Conservation (phyloP, 2,888 invertebrate genomes). For the Mamestra brassicae region DNA sequence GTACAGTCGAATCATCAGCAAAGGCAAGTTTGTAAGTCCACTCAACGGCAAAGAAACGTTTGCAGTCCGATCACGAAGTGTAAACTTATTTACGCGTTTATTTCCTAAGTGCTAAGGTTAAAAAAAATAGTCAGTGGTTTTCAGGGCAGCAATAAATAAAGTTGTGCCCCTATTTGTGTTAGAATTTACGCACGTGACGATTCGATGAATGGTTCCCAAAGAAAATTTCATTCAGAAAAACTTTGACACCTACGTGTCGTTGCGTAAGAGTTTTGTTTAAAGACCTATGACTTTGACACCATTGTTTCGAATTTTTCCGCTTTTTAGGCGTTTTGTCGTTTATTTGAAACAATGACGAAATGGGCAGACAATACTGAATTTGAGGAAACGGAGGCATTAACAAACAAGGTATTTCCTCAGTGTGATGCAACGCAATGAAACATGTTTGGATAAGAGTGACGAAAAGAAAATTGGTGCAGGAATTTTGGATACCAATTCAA, state of each 20-base stretch:
- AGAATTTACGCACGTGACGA: slow-evolving; percentile 80
- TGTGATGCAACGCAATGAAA: slow-evolving; percentile 27
- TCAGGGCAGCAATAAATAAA: slow-evolving; percentile 29
- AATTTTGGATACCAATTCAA: neutral
- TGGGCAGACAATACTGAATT: slow-evolving; percentile 47
- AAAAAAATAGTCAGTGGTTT: slow-evolving; percentile 41
- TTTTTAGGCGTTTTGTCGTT: slow-evolving; percentile 49
- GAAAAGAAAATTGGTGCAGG: slow-evolving; percentile 19
- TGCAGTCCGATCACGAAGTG: slow-evolving; percentile 55
- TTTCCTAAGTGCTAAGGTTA: slow-evolving; percentile 55
- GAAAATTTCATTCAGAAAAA: slow-evolving; percentile 74
- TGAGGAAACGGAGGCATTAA: slow-evolving; percentile 47
- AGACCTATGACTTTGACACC: slow-evolving; percentile 72
- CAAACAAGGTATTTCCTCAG: slow-evolving; percentile 18
- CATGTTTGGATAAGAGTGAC: slow-evolving; percentile 11
- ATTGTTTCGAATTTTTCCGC: slow-evolving; percentile 61
- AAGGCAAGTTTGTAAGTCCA: slow-evolving; percentile 38
- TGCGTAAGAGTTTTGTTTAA: slow-evolving; percentile 64
- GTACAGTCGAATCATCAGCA: slow-evolving; percentile 43
- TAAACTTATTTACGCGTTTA: slow-evolving; percentile 64
- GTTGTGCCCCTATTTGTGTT: slow-evolving; percentile 64
- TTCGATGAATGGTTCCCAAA: slow-evolving; percentile 72
- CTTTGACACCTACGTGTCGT: slow-evolving; percentile 68
- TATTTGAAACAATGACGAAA: slow-evolving; percentile 58
- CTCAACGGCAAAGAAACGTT: slow-evolving; percentile 44